phyloP scores from a whole-genome alignment of 2,113 vertebrate species.

The Baryphthengus martii region DNA sequence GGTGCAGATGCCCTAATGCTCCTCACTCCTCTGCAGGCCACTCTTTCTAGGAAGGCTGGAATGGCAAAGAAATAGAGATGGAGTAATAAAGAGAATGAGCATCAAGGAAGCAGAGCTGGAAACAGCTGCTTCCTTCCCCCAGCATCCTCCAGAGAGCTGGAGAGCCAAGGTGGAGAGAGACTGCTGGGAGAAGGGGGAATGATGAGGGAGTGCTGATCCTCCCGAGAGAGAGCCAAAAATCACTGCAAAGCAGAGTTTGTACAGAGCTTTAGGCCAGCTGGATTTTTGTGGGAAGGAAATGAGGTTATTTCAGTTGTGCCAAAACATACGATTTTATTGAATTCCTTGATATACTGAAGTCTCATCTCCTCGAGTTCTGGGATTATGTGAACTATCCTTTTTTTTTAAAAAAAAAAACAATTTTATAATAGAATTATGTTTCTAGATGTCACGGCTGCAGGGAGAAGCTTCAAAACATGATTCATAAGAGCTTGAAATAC shows the following conservation, averaged over 20 bases:
- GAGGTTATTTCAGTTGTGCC: not conserved
- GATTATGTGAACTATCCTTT: not conserved
- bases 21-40: not conserved
- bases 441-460: not conserved
- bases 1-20: not conserved
- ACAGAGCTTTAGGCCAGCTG: not conserved
- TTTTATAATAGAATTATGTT: not conserved
- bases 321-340: not conserved
- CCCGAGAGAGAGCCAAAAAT: not conserved
- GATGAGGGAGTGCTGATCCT: not conserved
- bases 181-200: not conserved
- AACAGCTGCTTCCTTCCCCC: not conserved
- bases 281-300: not conserved
- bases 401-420: not conserved
- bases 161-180: not conserved
- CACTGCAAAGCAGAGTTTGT: not conserved
- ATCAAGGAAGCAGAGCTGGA: not conserved
- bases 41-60: not conserved
- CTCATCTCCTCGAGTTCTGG: not conserved
- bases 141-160: not conserved
- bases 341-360: not conserved
- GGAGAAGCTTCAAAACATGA: slow-evolving; percentile 15
- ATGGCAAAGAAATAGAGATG: not conserved
- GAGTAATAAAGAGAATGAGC: not conserved
- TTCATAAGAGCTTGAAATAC: slow-evolving; percentile 5